phyloP scores from a whole-genome alignment of 2,113 vertebrate species.

The Cephalopholis sonnerati region DNA sequence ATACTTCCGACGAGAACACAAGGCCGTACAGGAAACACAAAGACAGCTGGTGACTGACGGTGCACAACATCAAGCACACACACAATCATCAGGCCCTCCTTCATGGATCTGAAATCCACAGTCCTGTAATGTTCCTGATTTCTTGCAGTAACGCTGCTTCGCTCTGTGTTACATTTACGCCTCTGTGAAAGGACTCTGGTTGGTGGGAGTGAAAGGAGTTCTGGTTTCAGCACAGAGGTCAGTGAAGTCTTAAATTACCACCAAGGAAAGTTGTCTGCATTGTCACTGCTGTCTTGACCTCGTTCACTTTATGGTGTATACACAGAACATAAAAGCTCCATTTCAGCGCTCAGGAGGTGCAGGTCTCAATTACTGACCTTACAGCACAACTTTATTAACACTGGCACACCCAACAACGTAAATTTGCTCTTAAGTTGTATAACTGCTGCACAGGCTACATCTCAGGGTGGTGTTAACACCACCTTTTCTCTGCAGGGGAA shows the following conservation, averaged over 20 bases:
- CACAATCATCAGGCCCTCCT: neutral
- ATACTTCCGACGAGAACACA: neutral
- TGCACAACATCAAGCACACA: neutral
- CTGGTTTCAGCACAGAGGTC: constrained; percentile 37
- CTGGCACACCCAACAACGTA: neutral
- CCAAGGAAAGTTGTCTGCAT: constrained; percentile 34
- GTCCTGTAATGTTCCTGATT: neutral
- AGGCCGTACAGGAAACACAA: neutral
- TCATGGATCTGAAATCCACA: neutral
- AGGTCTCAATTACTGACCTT: constrained; percentile 39
- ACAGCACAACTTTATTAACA: constrained; percentile 10
- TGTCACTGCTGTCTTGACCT: constrained; percentile 52
- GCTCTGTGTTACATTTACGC: neutral
- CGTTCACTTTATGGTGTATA: constrained; percentile 6
- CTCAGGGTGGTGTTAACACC: neutral
- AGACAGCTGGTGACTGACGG: neutral
- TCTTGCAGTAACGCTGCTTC: neutral
- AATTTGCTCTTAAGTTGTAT: neutral
- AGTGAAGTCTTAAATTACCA: constrained; percentile 29
- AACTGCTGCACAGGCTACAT: neutral
- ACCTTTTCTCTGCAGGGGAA: neutral
- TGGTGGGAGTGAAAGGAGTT: constrained; percentile 8
- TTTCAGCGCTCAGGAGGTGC: constrained; percentile 14
- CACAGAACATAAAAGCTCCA: constrained; percentile 30
- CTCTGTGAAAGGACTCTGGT: constrained; percentile 3